Conservation (phyloP, 1,140 invertebrate species). For the Papilio helenus region DNA sequence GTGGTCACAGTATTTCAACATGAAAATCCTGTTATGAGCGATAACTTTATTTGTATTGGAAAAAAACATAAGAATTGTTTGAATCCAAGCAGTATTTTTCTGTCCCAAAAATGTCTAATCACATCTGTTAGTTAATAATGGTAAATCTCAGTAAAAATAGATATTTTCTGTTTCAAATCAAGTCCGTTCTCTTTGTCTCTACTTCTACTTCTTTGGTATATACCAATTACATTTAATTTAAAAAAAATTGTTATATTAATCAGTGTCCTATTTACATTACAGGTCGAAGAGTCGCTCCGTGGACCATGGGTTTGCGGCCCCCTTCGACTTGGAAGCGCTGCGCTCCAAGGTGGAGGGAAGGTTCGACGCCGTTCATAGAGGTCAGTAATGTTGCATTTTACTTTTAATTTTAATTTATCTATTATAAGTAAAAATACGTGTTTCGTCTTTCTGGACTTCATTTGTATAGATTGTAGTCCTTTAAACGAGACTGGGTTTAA, state of each 20-base stretch:
- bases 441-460: background rate
- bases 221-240: background rate
- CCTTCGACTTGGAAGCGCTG: constrained; percentile 92
- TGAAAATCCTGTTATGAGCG: background rate
- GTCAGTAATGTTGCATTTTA: constrained; percentile 52
- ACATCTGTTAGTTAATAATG: background rate
- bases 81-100: no score
- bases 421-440: background rate
- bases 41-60: background rate
- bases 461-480: background rate
- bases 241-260: background rate
- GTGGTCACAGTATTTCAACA: background rate
- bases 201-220: no score
- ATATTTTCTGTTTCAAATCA: no score
- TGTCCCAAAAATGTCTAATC: no score
- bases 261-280: constrained; percentile 66
- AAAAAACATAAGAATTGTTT: background rate
- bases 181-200: background rate
- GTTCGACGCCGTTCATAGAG: constrained; percentile 88
- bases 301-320: constrained; percentile 92
- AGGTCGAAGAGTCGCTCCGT: constrained; percentile 95
- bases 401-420: background rate
- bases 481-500: no score
- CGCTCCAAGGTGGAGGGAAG: constrained; percentile 92
- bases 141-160: no score